These are phyloP conservation scores for Cryptomyrus ogoouensis DNA, from an alignment of 2,113 vertebrate genomes.

Conservation along the genomic window DNA sequence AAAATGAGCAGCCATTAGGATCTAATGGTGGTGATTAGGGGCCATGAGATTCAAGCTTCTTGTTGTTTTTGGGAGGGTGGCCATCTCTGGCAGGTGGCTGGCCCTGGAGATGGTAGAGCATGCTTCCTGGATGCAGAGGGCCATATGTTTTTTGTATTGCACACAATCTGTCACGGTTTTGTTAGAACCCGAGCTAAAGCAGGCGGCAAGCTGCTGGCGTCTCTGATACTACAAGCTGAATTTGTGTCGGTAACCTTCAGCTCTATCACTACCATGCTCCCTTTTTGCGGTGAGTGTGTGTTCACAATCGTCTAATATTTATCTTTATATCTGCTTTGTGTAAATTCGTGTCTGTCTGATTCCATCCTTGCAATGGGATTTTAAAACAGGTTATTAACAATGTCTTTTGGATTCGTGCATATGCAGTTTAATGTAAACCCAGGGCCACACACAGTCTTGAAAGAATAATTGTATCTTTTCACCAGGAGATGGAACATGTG, in stretches of 20 bases:
- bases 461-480: constrained; percentile 65
- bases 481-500: constrained; percentile 49
- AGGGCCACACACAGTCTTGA: constrained; percentile 39
- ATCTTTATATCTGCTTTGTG: background rate
- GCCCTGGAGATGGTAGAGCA: constrained; percentile 39
- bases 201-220: background rate
- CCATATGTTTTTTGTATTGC: constrained; percentile 54
- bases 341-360: constrained; percentile 38
- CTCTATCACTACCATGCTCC: background rate
- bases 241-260: background rate
- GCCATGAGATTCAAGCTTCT: constrained; percentile 46
- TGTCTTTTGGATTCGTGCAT: background rate
- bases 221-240: background rate
- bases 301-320: background rate
- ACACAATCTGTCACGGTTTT: constrained; percentile 46
- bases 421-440: constrained; percentile 32
- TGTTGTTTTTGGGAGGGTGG: constrained; percentile 48
- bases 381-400: background rate
- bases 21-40: constrained; percentile 55
- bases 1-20: constrained; percentile 27
- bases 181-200: constrained; percentile 25
- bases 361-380: constrained; percentile 31
- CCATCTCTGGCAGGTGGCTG: constrained; percentile 63
- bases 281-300: background rate
- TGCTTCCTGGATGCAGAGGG: constrained; percentile 51